These are phyloP conservation scores for Nephrotoma guestfalica DNA, from an alignment of 2,888 invertebrate genomes.

Conservation along the genomic window DNA sequence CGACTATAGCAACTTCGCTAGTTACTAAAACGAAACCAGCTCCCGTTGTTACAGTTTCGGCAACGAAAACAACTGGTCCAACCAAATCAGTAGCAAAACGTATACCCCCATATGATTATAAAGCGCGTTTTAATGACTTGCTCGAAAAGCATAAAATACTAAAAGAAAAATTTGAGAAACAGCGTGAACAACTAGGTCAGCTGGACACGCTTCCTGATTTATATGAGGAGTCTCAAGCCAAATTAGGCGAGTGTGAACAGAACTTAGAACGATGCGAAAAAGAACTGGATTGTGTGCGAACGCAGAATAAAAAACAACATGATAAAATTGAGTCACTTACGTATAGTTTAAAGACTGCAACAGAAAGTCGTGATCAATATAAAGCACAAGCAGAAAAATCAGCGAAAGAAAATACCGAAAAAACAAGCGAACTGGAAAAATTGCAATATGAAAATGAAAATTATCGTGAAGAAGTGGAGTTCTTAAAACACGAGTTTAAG, in stretches of 20 bases:
- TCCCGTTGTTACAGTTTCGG: background rate
- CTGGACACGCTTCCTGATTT: constrained; percentile 37
- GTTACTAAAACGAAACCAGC: background rate
- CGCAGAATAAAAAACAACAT: constrained; percentile 20
- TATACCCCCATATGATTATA: constrained; percentile 47
- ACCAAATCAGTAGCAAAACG: constrained; percentile 35
- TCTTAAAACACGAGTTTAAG: constrained; percentile 18
- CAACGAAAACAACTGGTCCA: constrained; percentile 12
- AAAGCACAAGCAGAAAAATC: constrained; percentile 15
- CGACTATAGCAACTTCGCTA: constrained; percentile 8
- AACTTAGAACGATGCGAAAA: constrained; percentile 19
- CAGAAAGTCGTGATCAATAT: constrained; percentile 21
- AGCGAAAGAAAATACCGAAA: constrained; percentile 16
- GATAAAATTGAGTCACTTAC: constrained; percentile 23
- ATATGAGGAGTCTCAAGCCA: constrained; percentile 33
- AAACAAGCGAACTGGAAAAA: constrained; percentile 17
- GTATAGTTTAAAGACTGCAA: constrained; percentile 20
- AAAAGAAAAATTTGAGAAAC: constrained; percentile 36
- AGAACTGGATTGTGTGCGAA: constrained; percentile 21
- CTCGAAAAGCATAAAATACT: constrained; percentile 42
- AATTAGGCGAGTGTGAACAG: constrained; percentile 22
- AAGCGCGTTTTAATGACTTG: constrained; percentile 46
- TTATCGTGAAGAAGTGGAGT: constrained; percentile 18
- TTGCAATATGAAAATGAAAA: constrained; percentile 20
- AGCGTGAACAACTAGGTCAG: constrained; percentile 34